These are phyloP conservation scores for Pandemis corylana DNA, from an alignment of 2,888 invertebrate genomes.

Conservation along the genomic window DNA sequence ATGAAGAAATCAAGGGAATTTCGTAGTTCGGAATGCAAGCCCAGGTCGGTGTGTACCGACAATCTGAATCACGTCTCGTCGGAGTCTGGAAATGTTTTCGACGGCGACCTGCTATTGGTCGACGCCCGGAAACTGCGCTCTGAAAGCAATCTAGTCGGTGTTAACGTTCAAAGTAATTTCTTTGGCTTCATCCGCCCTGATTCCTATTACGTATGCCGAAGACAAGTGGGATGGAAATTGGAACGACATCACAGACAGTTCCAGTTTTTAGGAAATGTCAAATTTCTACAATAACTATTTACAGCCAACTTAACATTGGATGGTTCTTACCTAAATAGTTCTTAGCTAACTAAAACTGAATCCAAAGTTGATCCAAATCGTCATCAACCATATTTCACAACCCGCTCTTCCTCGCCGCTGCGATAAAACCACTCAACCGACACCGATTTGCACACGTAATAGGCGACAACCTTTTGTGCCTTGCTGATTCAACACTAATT, in stretches of 20 bases:
- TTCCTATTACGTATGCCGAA: slow-evolving; percentile 41
- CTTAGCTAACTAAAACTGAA: neutral
- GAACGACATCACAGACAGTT: neutral
- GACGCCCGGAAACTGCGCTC: slow-evolving; percentile 65
- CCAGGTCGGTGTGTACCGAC: slow-evolving; percentile 44
- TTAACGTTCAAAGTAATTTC: slow-evolving; percentile 74
- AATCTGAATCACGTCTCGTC: slow-evolving; percentile 63
- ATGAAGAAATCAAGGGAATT: neutral
- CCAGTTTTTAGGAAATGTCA: neutral
- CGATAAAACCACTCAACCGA: neutral
- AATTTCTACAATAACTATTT: neutral
- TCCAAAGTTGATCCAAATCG: neutral
- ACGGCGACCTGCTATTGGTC: slow-evolving; percentile 55
- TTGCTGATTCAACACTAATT: slow-evolving; percentile 60
- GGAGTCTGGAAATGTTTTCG: slow-evolving; percentile 61
- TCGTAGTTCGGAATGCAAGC: slow-evolving; percentile 6
- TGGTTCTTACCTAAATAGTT: neutral
- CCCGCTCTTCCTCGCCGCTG: neutral
- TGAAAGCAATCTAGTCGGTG: slow-evolving; percentile 74
- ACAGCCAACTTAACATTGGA: neutral
- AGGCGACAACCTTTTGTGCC: slow-evolving; percentile 44
- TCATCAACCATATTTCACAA: neutral
- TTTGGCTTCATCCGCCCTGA: slow-evolving; percentile 63
- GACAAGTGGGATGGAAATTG: slow-evolving; percentile 24
- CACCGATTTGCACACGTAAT: slow-evolving; percentile 46